phyloP scores from a whole-genome alignment of 1,140 invertebrate species.

The Dendrolimus punctatus region DNA sequence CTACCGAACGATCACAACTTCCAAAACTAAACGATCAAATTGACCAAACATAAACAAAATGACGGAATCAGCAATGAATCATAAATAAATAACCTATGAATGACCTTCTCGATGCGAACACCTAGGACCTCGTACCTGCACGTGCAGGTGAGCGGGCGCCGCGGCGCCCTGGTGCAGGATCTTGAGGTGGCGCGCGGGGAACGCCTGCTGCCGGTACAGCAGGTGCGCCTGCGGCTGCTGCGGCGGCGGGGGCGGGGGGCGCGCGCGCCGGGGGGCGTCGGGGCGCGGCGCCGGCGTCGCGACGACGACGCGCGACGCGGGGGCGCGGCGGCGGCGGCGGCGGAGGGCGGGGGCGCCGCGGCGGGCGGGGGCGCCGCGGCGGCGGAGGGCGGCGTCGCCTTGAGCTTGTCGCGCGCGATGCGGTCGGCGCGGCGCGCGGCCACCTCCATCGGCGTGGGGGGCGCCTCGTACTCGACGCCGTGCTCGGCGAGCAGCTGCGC shows the following conservation, averaged over 20 bases:
- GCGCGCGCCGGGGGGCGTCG: constrained; percentile 7
- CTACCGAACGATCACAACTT: too few relatives aligned
- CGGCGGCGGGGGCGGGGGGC: constrained; percentile 4
- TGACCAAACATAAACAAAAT: too few relatives aligned
- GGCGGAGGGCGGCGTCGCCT: constrained; percentile 23
- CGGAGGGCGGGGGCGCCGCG: constrained; percentile 81
- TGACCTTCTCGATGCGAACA: too few relatives aligned
- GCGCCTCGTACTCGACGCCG: constrained; percentile 89
- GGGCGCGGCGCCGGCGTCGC: constrained; percentile 8
- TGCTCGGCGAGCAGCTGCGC: constrained; percentile 85
- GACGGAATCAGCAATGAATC: too few relatives aligned
- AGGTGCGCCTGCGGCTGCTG: constrained; percentile 12
- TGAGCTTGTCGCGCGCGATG: constrained; percentile 84
- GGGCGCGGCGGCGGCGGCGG: constrained; percentile 81
- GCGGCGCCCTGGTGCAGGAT: constrained; percentile 39
- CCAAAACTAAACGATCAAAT: too few relatives aligned
- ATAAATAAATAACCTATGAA: too few relatives aligned
- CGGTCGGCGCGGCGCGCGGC: constrained; percentile 88
- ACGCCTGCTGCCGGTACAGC: constrained; percentile 27
- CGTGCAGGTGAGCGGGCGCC: constrained; percentile 27
- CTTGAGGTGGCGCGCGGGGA: constrained; percentile 43
- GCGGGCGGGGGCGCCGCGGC: constrained; percentile 54
- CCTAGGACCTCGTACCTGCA: too few relatives aligned
- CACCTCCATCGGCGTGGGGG: constrained; percentile 87
- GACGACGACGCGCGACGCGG: constrained; percentile 46